A percentile compares a stretch with the other conserved stretches of the same genome.
Conservation (phyloP, 2,113 vertebrate species). For the Etia nguti region DNA sequence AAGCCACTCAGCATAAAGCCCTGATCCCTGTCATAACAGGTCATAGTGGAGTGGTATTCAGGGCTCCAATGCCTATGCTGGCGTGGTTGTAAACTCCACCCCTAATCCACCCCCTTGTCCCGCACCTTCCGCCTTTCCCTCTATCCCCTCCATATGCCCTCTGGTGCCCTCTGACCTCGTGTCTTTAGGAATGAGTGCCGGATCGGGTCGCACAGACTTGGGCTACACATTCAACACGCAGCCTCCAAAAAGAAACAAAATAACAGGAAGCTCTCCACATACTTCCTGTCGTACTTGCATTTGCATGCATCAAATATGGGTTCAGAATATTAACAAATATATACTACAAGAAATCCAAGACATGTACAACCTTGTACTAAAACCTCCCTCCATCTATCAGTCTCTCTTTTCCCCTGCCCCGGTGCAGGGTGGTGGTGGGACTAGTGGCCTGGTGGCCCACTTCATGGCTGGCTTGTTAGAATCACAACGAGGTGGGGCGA, state of each 20-base stretch:
- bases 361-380: not conserved
- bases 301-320: not conserved
- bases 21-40: constrained; percentile 74
- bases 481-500: constrained; percentile 65
- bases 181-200: constrained; percentile 42
- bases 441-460: constrained; percentile 43
- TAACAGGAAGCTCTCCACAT: not conserved
- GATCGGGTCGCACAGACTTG: constrained; percentile 39
- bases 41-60: constrained; percentile 72
- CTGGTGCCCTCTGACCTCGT: constrained; percentile 54
- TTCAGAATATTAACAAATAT: not conserved
- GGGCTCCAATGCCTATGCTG: constrained; percentile 68
- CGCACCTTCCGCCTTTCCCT: constrained; percentile 55
- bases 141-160: constrained; percentile 26
- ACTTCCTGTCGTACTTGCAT: not conserved
- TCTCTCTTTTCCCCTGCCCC: not conserved
- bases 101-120: constrained; percentile 51
- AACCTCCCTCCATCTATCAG: not conserved
- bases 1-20: constrained; percentile 70
- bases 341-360: not conserved
- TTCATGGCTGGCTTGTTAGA: constrained; percentile 70
- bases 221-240: constrained; percentile 61
- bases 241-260: constrained; percentile 35
- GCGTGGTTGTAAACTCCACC: constrained; percentile 64
- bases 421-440: constrained; percentile 15